Evolutionary conservation across 2,888 invertebrate genomes (phyloP).

Genomic region (Amiota mariae): DNA sequence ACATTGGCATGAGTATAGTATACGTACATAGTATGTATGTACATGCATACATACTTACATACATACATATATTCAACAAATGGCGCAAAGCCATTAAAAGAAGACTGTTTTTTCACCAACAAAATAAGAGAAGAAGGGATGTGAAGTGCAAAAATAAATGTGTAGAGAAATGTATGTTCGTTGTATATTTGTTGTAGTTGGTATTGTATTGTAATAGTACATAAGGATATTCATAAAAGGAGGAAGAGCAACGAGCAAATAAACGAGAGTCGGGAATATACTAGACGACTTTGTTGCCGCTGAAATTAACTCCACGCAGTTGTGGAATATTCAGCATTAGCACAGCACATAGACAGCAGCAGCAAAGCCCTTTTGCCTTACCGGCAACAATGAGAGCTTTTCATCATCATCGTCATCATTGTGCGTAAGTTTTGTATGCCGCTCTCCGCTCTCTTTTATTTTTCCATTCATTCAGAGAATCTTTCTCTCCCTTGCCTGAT

Average conservation of each 20-base stretch:
- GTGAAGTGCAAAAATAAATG: neutral
- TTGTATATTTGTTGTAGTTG: neutral
- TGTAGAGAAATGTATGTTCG: constrained; percentile 15
- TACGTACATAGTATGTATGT: neutral
- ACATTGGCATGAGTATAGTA: neutral
- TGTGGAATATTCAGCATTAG: no score
- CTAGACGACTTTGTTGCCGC: no score
- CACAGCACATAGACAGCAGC: no score
- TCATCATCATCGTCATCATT: neutral
- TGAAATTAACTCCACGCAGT: no score
- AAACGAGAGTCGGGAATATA: neutral
- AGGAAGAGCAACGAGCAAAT: neutral
- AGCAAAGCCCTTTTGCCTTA: neutral
- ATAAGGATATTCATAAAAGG: constrained; percentile 15
- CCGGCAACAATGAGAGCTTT: neutral
- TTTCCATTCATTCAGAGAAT: neutral
- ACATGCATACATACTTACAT: neutral
- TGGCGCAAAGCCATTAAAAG: constrained; percentile 20
- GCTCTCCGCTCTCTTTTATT: neutral
- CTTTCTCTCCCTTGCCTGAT: neutral
- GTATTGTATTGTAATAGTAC: neutral
- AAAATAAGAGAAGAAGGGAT: neutral
- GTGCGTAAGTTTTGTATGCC: neutral
- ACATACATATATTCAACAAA: constrained; percentile 24
- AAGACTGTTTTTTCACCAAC: neutral